Evolutionary conservation across 2,888 invertebrate genomes (phyloP).

Genomic region (Cheiracanthium punctorium): DNA sequence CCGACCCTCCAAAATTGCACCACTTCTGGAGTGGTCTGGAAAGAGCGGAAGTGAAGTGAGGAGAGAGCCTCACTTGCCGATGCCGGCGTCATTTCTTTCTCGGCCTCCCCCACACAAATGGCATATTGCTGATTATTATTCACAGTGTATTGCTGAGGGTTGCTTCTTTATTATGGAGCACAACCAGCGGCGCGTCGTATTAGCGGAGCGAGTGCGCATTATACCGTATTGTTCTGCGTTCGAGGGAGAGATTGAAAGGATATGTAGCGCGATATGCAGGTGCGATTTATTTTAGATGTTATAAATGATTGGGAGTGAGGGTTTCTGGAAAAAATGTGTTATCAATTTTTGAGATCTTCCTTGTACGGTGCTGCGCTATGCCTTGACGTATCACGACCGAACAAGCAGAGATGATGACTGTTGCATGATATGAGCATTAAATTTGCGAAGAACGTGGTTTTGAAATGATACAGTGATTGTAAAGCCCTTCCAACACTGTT

Average conservation of each 20-base stretch:
- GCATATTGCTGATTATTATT: not conserved
- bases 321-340: too few relatives aligned
- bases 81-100: not conserved
- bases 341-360: too few relatives aligned
- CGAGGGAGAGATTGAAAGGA: not conserved
- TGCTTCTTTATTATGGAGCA: not conserved
- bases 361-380: too few relatives aligned
- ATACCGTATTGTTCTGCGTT: not conserved
- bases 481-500: too few relatives aligned
- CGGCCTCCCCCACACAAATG: conserved; percentile 2
- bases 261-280: not conserved
- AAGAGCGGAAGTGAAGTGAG: conserved; percentile 44
- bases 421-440: too few relatives aligned
- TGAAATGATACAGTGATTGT: too few relatives aligned
- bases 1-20: conserved; percentile 51
- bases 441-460: too few relatives aligned
- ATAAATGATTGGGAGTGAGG: not conserved
- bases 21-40: conserved; percentile 27
- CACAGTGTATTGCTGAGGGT: not conserved
- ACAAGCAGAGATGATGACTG: too few relatives aligned
- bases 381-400: too few relatives aligned
- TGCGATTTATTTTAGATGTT: not conserved
- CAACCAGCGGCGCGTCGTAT: not conserved
- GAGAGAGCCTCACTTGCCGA: conserved; percentile 4
- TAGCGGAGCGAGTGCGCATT: not conserved